Percentiles rank a stretch among this genome's conserved stretches.
phyloP scores from a whole-genome alignment of 2,888 invertebrate genomes.

The Eilema sororculum region DNA sequence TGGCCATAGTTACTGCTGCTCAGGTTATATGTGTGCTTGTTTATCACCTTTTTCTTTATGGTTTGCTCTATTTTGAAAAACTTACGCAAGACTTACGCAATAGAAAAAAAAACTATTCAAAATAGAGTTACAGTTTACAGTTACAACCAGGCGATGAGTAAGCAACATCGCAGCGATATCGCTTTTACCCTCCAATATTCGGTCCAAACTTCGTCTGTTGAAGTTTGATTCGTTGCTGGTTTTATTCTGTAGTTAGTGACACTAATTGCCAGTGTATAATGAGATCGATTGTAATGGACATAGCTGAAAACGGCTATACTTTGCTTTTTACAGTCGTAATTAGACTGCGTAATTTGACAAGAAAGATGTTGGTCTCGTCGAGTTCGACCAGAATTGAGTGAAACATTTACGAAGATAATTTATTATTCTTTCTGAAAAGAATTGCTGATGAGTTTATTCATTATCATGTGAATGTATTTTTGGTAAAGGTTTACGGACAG shows the following conservation, averaged over 20 bases:
- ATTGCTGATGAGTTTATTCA: neutral
- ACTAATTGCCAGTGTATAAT: slow-evolving; percentile 73
- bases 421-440: neutral
- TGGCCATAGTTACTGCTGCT: no score
- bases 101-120: neutral
- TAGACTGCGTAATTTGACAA: slow-evolving; percentile 39
- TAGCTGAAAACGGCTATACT: slow-evolving; percentile 43
- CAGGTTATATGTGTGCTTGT: no score
- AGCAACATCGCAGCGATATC: slow-evolving; percentile 36
- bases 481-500: neutral
- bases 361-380: slow-evolving; percentile 23
- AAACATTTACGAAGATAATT: neutral
- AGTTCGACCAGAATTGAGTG: neutral
- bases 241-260: slow-evolving; percentile 44
- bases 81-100: neutral
- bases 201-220: slow-evolving; percentile 60
- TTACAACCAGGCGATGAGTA: neutral
- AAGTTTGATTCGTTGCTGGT: slow-evolving; percentile 61
- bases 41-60: no score
- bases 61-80: no score
- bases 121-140: neutral
- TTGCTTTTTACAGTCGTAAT: slow-evolving; percentile 35
- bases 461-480: neutral
- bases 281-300: slow-evolving; percentile 78
- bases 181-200: slow-evolving; percentile 49